Percentiles rank a stretch among this genome's conserved stretches.
Evolutionary conservation across 1,140 invertebrate species (phyloP).

Genomic region (Alviniconcha marisindica): DNA sequence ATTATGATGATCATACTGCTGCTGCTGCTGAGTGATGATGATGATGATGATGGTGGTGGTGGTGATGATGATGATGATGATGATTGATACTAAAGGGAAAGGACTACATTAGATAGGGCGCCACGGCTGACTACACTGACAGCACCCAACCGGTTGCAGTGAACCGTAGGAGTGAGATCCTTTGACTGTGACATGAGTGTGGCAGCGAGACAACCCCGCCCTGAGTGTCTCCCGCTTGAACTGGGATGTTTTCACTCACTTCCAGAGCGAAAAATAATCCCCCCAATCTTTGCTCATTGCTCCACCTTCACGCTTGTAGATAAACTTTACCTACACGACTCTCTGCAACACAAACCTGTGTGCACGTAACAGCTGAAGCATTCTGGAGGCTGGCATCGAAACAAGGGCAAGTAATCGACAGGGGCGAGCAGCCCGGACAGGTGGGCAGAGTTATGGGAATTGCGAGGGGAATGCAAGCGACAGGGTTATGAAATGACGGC

Average conservation of each 20-base stretch:
- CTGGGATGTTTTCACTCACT: background rate
- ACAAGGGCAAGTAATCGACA: background rate
- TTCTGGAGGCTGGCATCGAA: background rate
- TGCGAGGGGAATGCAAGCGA: background rate
- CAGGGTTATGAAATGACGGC: background rate
- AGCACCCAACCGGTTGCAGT: no score
- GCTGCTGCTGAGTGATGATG: no score
- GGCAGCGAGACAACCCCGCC: no score
- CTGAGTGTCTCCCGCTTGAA: no score
- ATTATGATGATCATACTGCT: no score
- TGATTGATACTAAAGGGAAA: no score
- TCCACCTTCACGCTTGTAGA: background rate
- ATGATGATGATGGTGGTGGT: no score
- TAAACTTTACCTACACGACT: constrained; percentile 11
- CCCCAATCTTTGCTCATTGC: background rate
- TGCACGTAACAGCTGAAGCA: background rate
- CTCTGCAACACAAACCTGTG: background rate
- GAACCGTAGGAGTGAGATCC: no score
- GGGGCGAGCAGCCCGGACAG: background rate
- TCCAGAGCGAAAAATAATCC: background rate
- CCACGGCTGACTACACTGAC: no score
- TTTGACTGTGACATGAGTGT: no score
- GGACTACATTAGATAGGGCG: no score
- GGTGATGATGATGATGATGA: no score
- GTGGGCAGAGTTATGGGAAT: background rate